Base-by-base conservation (phyloP, 2,888 invertebrate species). In the Caenorhabditis sulstoni region DNA sequence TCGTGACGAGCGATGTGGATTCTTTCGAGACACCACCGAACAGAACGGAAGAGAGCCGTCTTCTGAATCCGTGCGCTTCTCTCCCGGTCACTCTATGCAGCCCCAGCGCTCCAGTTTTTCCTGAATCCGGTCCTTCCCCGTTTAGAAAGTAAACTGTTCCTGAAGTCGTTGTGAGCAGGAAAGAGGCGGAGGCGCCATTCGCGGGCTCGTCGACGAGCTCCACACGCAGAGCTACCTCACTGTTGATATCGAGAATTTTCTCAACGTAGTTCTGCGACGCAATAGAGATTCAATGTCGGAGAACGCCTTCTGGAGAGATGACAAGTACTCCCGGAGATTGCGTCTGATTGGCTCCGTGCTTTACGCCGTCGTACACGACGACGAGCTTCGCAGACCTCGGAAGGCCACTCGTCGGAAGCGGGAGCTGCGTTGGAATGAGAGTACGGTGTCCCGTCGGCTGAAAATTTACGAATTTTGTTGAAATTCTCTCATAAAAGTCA, bases 291-390 rank as follows among this genome's bases (percentile, higher is more conserved):
- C 80, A 80, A 23, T 80, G 80, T 14, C 80, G 65, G 16, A 76
- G 71, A 16, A 80, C 75, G 2, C 80, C 80, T 76, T 80, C 80
- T 16, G 73, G 80, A 12, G 75, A 71, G 8, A 71, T 52, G 18
- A 70, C 53, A 7, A 80, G 23, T 22, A 80, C 71, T 35, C 70
- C 80, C 11, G 73, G 74, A 18, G 41, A 41, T 3, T 58, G 50
- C 5, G 35, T 9, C 9, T 64, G 53, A 23, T 50, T 59, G 11
- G 53, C 44, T 5, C 12, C 16, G 11, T 16, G 18, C 14, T 49
- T n/a, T 0, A 20, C 39, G 14, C 62, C 37, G 1, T 80, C 68
- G 59, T 80, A 80, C 20, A 80, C 58, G 20, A 80, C 80, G 1
- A 75, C 75, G 20, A 75, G 75, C 23, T 80, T 70, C 0, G 53